Base-by-base conservation (phyloP, 2,888 invertebrate species). In the Hipparchia sbordonii region DNA sequence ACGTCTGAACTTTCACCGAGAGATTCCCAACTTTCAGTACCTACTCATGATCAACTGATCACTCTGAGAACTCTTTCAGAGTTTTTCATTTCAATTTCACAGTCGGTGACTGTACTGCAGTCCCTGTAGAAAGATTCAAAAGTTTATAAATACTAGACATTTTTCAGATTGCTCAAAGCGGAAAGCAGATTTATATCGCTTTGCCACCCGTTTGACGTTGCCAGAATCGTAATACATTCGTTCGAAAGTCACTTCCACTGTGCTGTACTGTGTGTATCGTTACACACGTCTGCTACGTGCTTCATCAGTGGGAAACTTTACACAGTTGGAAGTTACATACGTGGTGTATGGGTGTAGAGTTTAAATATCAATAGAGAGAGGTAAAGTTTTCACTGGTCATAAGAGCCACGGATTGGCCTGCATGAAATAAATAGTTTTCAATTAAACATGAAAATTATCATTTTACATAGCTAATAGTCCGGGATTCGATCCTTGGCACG, bases 181-280 rank as follows among this genome's bases (percentile, higher is more conserved):
- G 69, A 69, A 59, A 39, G 57, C 56, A 68, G 66, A 73, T 71
- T 75, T 69, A 75, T 73, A 67, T 75, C 67, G 71, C 66, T 71
- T 69, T 69, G 61, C 73, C 69, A 71, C 75, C 69, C 75, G 73
- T 73, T 75, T 73, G 75, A 75, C 71, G 73, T 66, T 71, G 68
- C 69, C 71, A 62, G 75, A 69, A 75, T 71, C 68, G 71, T 66
- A 71, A 75, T 73, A 71, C 73, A 69, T 73, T 71, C 71, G 56
- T 66, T 68, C 68, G 52, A 45, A 59, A 69, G 65, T 51, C 63
- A 51, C 52, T 65, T 65, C 65, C 52, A 10, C 48, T 63, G 48
- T 10, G 63, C 62, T 63, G 13, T 51, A 23, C 51, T 52, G 4
- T 39, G 39, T 39, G 1, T 62, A 48, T 48, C 62, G 48, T 13